These are phyloP conservation scores for Clarias macrocephalus DNA, from an alignment of 2,113 vertebrate genomes.

Conservation along the genomic window DNA sequence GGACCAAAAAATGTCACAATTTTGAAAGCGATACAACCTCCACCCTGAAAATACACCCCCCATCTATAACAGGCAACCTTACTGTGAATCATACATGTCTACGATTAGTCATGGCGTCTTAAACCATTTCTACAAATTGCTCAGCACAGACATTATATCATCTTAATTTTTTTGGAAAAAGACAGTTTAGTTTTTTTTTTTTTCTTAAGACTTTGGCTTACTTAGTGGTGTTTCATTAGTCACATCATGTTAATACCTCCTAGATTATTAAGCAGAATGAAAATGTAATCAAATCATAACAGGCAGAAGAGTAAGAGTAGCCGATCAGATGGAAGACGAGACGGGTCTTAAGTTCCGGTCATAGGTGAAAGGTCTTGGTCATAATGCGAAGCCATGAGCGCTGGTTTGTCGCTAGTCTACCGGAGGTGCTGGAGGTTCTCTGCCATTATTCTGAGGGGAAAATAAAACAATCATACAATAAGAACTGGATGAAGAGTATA, in stretches of 20 bases:
- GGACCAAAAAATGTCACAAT: not conserved
- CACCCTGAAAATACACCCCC: not conserved
- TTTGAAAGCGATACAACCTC: conserved; percentile 21
- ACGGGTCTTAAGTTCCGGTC: conserved; percentile 14
- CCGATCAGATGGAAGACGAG: conserved; percentile 68
- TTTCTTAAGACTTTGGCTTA: not conserved
- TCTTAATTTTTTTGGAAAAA: not conserved
- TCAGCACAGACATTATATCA: not conserved
- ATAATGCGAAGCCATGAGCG: conserved; percentile 54
- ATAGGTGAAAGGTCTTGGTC: conserved; percentile 59
- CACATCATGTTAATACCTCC: not conserved
- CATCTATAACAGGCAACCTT: not conserved
- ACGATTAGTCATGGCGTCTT: not conserved
- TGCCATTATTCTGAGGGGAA: conserved; percentile 64
- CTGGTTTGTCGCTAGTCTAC: conserved; percentile 79
- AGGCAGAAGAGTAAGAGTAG: conserved; percentile 59
- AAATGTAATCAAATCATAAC: conserved; percentile 55
- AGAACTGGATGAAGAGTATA: too few relatives aligned
- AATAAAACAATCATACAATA: not conserved
- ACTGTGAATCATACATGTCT: not conserved
- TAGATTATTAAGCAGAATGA: not conserved
- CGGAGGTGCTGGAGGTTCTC: conserved; percentile 89
- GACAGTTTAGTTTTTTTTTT: too few relatives aligned
- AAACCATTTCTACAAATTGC: not conserved
- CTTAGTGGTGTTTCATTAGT: too few relatives aligned